Evolutionary conservation across 2,797 vertebrate genomes (phyloP), one percentile per base, ranked within the genome.

Genomic region (Pangasius larnaudii): DNA sequence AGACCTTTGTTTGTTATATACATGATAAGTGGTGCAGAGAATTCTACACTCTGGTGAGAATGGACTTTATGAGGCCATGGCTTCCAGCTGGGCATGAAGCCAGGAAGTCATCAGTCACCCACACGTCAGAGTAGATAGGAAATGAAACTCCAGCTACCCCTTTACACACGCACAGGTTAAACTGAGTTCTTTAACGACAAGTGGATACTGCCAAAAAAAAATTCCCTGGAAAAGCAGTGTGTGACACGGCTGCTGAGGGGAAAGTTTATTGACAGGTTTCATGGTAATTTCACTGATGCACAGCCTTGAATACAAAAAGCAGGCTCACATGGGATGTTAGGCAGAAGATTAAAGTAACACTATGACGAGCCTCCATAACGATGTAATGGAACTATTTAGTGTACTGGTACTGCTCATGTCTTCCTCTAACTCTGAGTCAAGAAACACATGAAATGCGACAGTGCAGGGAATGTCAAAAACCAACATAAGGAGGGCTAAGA

Each of bases 11-110:
- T 84, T 90, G 39, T 71, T 56, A 90, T 49, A 67, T 83, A 88
- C 59, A 91, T 74, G 71, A 83, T 36, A 91, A 59, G 86, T 85
- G 74, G 79, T 81, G 67, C 83, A 75, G 7, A 74, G 85, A 88
- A 89, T 90, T 91, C 33, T 78, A 36, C 69, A 89, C 86, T 58
- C 46, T 53, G 22, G 67, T 83, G 85, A 71, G 77, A 90, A 83
- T n/a, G 74, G 83, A 85, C 86, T 90, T 90, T 82, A 88, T 81
- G 82, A 84, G 88, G 58, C 59, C 33, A 83, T 69, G 19, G 63
- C 53, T 81, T 89, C 84, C 86, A 67, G 86, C 82, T 87, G 36
- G 53, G 80, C 80, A 84, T 82, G 87, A 58, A 11, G 39, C 58
- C 84, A 71, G 39, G 51, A 71, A 89, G 53, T 85, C 75, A 89